Percentiles rank a stretch among this genome's conserved stretches.
phyloP scores from a whole-genome alignment of 1,140 invertebrate species.

The Drosophila simulans region DNA sequence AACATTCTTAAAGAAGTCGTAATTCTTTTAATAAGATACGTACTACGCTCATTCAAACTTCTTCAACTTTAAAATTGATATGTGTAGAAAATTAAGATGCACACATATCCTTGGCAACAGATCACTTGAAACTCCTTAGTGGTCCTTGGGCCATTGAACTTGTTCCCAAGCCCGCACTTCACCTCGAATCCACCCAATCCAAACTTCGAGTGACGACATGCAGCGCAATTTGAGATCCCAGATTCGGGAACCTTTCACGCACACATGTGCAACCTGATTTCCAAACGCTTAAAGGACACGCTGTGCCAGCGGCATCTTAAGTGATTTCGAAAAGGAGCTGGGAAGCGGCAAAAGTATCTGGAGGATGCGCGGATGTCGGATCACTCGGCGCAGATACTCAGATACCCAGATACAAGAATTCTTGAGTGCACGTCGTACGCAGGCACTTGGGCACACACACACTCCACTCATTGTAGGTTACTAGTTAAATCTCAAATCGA shows the following conservation, averaged over 20 bases:
- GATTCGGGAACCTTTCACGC: neutral
- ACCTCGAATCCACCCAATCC: slow-evolving; percentile 30
- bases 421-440: slow-evolving; percentile 64
- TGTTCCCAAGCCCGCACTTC: slow-evolving; percentile 55
- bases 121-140: slow-evolving; percentile 45
- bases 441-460: slow-evolving; percentile 65
- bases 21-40: no score
- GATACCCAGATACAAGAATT: slow-evolving; percentile 25
- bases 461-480: slow-evolving; percentile 65
- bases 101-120: slow-evolving; percentile 15
- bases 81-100: slow-evolving; percentile 16
- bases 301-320: slow-evolving; percentile 65
- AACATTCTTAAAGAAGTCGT: no score
- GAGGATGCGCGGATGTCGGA: slow-evolving; percentile 50
- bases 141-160: slow-evolving; percentile 67
- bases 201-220: slow-evolving; percentile 41
- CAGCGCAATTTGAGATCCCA: slow-evolving; percentile 30
- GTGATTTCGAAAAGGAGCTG: slow-evolving; percentile 61
- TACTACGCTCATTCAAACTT: neutral
- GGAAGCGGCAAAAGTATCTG: slow-evolving; percentile 25
- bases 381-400: slow-evolving; percentile 33
- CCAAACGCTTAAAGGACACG: slow-evolving; percentile 64
- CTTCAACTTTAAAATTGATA: neutral
- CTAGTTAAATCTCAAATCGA: slow-evolving; percentile 50
- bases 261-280: slow-evolving; percentile 70